phyloP scores from a whole-genome alignment of 2,888 invertebrate species.

The Creontiades dilutus region DNA sequence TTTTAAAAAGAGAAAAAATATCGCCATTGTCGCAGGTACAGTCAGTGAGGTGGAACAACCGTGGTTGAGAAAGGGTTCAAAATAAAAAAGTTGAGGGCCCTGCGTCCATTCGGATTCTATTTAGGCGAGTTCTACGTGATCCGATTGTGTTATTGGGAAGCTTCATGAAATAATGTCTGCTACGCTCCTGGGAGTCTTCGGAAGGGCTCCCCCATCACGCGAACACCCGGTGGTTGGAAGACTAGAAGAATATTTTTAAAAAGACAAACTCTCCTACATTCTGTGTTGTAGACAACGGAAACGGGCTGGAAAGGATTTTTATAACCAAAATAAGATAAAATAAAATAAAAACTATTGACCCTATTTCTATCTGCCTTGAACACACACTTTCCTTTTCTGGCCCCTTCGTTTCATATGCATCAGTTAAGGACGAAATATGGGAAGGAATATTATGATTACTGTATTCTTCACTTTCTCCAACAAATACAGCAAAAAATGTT shows the following conservation, averaged over 20 bases:
- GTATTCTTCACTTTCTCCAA: too few species aligned
- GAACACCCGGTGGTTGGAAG: background rate
- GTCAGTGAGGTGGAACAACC: too few species aligned
- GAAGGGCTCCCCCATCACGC: background rate
- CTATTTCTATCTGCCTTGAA: too few species aligned
- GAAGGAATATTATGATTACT: too few species aligned
- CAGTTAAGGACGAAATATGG: too few species aligned
- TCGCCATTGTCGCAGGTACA: background rate
- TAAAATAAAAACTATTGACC: too few species aligned
- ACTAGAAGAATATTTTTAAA: background rate
- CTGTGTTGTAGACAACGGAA: background rate
- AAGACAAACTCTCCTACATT: background rate
- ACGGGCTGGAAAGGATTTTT: too few species aligned
- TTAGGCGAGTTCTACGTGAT: constrained; percentile 49
- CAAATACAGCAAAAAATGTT: too few species aligned
- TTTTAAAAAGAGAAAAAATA: background rate
- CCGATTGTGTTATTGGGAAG: constrained; percentile 3
- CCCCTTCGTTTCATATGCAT: too few species aligned
- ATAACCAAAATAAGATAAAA: too few species aligned
- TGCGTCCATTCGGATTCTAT: constrained; percentile 19
- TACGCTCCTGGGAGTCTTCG: background rate
- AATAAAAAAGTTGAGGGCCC: background rate
- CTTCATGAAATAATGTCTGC: background rate
- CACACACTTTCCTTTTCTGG: too few species aligned
- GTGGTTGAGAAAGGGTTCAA: background rate